Percentiles rank a stretch among this genome's conserved stretches.
These are phyloP conservation scores for Nibea coibor DNA, from an alignment of 2,113 vertebrate genomes.

Conservation along the genomic window DNA sequence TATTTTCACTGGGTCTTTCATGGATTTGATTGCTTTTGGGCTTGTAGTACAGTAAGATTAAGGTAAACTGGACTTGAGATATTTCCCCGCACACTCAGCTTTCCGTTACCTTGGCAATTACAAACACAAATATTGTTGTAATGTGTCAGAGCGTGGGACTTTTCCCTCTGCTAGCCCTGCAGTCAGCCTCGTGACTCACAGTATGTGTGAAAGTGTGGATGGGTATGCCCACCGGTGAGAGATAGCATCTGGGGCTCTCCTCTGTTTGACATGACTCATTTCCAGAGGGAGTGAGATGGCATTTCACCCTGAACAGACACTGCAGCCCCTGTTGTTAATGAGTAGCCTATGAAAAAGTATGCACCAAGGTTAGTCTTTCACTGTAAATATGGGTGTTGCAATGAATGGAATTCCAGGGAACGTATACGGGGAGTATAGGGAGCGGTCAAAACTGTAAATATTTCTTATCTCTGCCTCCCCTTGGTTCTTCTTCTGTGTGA, in stretches of 20 bases:
- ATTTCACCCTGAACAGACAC: conserved; percentile 26
- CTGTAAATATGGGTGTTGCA: conserved; percentile 31
- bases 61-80: not conserved
- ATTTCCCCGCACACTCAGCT: not conserved
- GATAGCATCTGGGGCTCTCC: conserved; percentile 62
- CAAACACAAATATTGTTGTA: conserved; percentile 58
- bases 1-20: not conserved
- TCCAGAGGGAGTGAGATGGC: conserved; percentile 38
- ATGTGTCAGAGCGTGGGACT: conserved; percentile 27
- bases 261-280: conserved; percentile 74
- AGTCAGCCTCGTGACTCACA: conserved; percentile 56
- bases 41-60: not conserved
- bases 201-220: conserved; percentile 52
- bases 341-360: conserved; percentile 2
- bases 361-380: not conserved
- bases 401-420: conserved; percentile 40
- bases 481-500: not conserved
- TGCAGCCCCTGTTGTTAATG: conserved; percentile 22
- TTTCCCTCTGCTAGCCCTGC: conserved; percentile 22
- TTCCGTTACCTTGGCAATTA: conserved; percentile 63
- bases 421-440: not conserved
- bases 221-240: conserved; percentile 27
- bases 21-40: not conserved
- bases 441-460: conserved; percentile 42
- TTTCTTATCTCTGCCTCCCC: conserved; percentile 22